These are phyloP conservation scores for Hemicrepidius hirtus DNA, from an alignment of 2,888 invertebrate genomes.

Conservation along the genomic window DNA sequence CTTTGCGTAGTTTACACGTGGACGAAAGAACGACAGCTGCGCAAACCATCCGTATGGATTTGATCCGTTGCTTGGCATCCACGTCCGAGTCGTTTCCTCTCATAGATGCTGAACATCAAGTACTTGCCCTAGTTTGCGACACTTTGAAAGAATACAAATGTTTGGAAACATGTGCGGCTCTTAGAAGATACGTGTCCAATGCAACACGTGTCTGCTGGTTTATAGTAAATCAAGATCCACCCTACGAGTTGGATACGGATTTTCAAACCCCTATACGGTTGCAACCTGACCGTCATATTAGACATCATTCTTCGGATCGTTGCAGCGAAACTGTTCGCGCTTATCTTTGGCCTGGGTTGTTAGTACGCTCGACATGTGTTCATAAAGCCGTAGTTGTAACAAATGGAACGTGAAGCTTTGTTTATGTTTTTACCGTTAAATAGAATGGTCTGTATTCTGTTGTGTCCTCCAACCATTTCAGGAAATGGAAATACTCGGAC, in stretches of 20 bases:
- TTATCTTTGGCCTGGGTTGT: conserved; percentile 91
- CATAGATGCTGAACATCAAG: conserved; percentile 80
- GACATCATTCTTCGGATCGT: conserved; percentile 85
- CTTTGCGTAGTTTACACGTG: conserved; percentile 74
- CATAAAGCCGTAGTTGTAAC: conserved; percentile 92
- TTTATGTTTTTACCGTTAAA: background rate
- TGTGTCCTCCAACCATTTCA: too few relatives aligned
- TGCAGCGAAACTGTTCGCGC: conserved; percentile 85
- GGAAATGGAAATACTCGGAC: too few relatives aligned
- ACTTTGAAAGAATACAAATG: conserved; percentile 96
- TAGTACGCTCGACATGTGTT: conserved; percentile 85
- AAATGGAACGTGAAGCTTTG: conserved; percentile 37
- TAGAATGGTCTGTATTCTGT: too few relatives aligned
- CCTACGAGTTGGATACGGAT: conserved; percentile 80
- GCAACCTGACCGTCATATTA: conserved; percentile 85
- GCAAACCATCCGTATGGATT: conserved; percentile 63
- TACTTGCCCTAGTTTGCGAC: conserved; percentile 79
- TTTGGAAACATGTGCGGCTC: conserved; percentile 84
- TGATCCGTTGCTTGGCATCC: conserved; percentile 73
- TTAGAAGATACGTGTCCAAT: conserved; percentile 87
- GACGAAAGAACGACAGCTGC: conserved; percentile 69
- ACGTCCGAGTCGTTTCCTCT: conserved; percentile 83
- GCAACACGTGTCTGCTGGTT: conserved; percentile 93
- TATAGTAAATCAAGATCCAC: conserved; percentile 83
- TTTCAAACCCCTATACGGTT: conserved; percentile 77